A percentile compares a stretch with the other conserved stretches of the same genome.
Conservation (phyloP, 2,888 invertebrate species). For the Lycophotia porphyrea region DNA sequence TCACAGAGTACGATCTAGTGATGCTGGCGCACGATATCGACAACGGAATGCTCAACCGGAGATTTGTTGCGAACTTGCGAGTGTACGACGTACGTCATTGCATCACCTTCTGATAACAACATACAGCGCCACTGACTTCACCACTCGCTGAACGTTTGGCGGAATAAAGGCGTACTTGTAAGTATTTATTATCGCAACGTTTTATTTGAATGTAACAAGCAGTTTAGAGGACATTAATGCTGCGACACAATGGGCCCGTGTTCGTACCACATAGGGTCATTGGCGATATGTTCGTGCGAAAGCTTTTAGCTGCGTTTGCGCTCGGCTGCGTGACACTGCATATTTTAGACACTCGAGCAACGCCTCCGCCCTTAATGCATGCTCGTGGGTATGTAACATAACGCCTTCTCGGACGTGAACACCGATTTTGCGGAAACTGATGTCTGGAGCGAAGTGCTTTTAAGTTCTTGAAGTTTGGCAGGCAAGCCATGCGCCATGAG, state of each 20-base stretch:
- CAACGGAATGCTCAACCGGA: constrained; percentile 24
- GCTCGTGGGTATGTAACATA: constrained; percentile 44
- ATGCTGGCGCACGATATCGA: constrained; percentile 1
- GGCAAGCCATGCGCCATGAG: constrained; percentile 4
- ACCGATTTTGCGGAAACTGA: constrained; percentile 56
- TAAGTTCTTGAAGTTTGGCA: constrained; percentile 32
- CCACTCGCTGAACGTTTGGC: constrained; percentile 45
- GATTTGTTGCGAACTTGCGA: constrained; percentile 32
- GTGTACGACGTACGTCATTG: constrained; percentile 32
- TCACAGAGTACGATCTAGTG: background rate
- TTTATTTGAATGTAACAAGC: constrained; percentile 54
- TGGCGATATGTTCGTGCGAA: constrained; percentile 56
- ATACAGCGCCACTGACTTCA: constrained; percentile 31
- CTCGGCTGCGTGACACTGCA: constrained; percentile 66
- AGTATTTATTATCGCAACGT: constrained; percentile 52
- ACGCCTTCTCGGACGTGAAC: constrained; percentile 58
- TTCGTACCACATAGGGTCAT: constrained; percentile 42
- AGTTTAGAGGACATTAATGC: constrained; percentile 50
- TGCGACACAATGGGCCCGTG: constrained; percentile 54
- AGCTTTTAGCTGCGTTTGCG: constrained; percentile 54
- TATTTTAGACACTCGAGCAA: constrained; percentile 64
- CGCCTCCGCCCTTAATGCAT: constrained; percentile 64
- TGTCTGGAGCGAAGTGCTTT: constrained; percentile 39
- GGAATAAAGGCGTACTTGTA: constrained; percentile 59
- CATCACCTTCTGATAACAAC: constrained; percentile 45